Evolutionary conservation across 2,797 vertebrate species (phyloP).

Genomic region (Epinephelus malabaricus): DNA sequence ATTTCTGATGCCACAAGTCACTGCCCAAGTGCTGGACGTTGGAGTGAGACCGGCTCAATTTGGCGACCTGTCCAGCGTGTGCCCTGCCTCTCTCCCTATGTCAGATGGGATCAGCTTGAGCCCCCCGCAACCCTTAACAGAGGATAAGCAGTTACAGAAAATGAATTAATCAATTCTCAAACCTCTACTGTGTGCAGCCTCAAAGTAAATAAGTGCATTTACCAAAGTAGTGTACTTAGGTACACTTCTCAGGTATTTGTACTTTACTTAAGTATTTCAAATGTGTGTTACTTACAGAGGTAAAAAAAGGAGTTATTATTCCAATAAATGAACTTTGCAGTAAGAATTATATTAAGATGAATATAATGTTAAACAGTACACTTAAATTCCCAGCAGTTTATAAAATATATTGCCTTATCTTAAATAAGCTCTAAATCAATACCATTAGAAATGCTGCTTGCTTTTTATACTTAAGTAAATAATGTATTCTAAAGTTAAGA

Average conservation of each 20-base stretch:
- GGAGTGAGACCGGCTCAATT: too few species aligned
- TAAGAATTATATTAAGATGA: background rate
- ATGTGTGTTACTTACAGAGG: background rate
- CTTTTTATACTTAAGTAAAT: constrained; percentile 10
- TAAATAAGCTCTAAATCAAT: background rate
- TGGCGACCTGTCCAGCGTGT: too few species aligned
- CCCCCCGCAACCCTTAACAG: too few species aligned
- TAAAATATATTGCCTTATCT: background rate
- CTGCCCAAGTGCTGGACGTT: too few species aligned
- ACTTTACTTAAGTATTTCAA: background rate
- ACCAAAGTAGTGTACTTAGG: background rate
- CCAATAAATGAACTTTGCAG: background rate
- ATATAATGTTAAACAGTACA: background rate
- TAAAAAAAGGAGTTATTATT: background rate
- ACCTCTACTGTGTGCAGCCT: too few species aligned
- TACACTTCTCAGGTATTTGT: background rate
- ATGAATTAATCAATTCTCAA: too few species aligned
- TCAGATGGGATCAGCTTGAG: too few species aligned
- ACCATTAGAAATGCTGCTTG: constrained; percentile 8
- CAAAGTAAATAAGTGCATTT: background rate
- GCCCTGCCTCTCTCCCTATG: too few species aligned
- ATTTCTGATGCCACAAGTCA: too few species aligned
- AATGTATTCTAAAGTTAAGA: constrained; percentile 19
- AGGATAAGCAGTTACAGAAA: too few species aligned
- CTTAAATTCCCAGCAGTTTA: background rate